Conservation (phyloP, 2,113 vertebrate species). For the Galemys pyrenaicus region DNA sequence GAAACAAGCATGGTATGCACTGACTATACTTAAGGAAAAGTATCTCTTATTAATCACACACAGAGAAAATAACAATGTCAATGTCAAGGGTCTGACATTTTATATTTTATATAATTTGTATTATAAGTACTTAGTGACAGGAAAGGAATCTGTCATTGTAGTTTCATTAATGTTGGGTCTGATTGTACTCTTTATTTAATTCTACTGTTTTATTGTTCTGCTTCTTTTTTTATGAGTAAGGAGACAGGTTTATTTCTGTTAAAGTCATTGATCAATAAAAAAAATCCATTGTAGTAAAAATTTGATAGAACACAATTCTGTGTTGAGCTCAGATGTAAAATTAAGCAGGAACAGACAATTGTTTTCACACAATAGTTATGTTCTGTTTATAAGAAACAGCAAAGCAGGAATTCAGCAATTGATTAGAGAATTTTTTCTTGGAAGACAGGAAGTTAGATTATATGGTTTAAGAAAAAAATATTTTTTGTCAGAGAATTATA, state of each 20-base stretch:
- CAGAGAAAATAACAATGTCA: background rate
- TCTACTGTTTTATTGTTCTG: background rate
- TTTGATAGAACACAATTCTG: background rate
- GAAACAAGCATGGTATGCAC: background rate
- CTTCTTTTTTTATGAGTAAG: conserved; percentile 1
- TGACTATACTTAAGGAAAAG: background rate
- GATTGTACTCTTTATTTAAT: background rate
- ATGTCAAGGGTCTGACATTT: background rate
- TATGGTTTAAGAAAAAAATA: background rate
- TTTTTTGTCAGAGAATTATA: background rate
- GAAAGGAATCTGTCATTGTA: background rate
- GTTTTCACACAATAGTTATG: background rate
- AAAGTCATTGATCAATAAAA: conserved; percentile 12
- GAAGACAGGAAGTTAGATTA: background rate
- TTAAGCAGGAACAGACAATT: background rate
- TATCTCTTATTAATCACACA: background rate
- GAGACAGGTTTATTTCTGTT: background rate
- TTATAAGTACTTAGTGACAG: conserved; percentile 2
- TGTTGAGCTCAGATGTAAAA: background rate
- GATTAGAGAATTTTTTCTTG: background rate
- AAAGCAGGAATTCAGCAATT: background rate
- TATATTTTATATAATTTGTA: conserved; percentile 42
- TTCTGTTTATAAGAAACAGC: background rate
- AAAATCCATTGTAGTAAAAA: background rate
- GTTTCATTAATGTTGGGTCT: background rate